phyloP scores from a whole-genome alignment of 2,113 vertebrate genomes.

The Plestiodon gilberti region DNA sequence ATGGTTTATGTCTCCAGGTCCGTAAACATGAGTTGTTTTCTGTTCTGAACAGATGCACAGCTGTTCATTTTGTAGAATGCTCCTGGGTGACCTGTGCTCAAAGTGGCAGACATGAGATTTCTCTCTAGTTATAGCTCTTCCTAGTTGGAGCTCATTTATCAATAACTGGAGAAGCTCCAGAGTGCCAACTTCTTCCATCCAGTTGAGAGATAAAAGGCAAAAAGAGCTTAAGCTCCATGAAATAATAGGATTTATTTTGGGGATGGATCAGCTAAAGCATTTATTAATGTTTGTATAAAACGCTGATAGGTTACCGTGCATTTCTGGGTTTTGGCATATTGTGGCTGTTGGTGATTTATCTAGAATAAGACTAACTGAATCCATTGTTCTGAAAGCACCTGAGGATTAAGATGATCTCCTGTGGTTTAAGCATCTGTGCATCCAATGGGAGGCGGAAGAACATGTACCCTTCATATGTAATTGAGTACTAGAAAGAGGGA shows the following conservation, averaged over 20 bases:
- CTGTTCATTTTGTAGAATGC: not conserved
- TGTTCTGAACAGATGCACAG: too few species aligned
- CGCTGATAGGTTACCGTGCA: not conserved
- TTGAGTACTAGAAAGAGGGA: constrained; percentile 58
- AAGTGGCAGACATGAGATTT: not conserved
- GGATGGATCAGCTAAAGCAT: constrained; percentile 24
- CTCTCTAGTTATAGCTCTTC: not conserved
- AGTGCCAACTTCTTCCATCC: not conserved
- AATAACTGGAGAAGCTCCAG: not conserved
- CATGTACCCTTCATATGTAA: constrained; percentile 50
- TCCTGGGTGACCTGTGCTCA: not conserved
- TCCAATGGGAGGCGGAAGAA: constrained; percentile 40
- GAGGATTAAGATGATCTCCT: constrained; percentile 67
- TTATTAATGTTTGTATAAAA: constrained; percentile 37
- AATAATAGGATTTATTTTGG: constrained; percentile 35
- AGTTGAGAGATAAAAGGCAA: not conserved
- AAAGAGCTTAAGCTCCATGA: constrained; percentile 23
- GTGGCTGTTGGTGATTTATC: constrained; percentile 44
- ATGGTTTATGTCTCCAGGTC: too few species aligned
- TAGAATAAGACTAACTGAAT: constrained; percentile 60
- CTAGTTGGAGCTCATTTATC: not conserved
- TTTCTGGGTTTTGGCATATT: constrained; percentile 40
- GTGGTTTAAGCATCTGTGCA: constrained; percentile 69
- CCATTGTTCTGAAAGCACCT: constrained; percentile 56
- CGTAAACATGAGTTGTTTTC: too few species aligned